These are phyloP conservation scores for Mastomys coucha DNA, from an alignment of 2,113 vertebrate species.

Conservation along the genomic window DNA sequence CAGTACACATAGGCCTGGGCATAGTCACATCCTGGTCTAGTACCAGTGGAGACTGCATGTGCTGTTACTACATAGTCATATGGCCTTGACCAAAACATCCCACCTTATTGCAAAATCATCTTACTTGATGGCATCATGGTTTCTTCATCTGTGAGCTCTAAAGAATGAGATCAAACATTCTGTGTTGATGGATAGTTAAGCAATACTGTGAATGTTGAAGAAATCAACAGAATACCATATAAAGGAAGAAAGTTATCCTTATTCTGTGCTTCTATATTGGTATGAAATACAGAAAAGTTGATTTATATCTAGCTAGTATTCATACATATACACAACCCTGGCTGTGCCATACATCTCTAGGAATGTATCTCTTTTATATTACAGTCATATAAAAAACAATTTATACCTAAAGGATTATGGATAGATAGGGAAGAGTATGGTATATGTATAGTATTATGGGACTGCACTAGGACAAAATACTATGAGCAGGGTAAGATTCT, in stretches of 20 bases:
- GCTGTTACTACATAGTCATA: background rate
- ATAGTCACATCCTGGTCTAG: background rate
- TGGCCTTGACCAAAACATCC: background rate
- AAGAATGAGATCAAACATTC: background rate
- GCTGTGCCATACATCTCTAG: slow-evolving; percentile 8
- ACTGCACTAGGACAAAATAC: background rate
- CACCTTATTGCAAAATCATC: background rate
- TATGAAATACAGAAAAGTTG: background rate
- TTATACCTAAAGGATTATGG: background rate
- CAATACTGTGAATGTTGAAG: background rate
- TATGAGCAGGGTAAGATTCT: background rate
- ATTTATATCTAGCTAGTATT: slow-evolving; percentile 29
- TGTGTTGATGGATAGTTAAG: background rate
- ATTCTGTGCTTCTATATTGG: background rate
- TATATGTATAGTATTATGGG: background rate
- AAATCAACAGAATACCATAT: background rate
- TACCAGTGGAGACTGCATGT: background rate
- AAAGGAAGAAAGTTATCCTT: background rate
- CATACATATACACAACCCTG: background rate
- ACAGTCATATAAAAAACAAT: slow-evolving; percentile 57
- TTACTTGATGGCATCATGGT: background rate
- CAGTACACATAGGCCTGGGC: background rate
- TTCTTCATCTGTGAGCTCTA: background rate
- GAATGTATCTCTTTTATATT: slow-evolving; percentile 2
- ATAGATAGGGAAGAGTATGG: background rate